Percentiles rank a stretch among this genome's conserved stretches.
Conservation (phyloP, 2,113 vertebrate species). For the Pollimyrus isidori region DNA sequence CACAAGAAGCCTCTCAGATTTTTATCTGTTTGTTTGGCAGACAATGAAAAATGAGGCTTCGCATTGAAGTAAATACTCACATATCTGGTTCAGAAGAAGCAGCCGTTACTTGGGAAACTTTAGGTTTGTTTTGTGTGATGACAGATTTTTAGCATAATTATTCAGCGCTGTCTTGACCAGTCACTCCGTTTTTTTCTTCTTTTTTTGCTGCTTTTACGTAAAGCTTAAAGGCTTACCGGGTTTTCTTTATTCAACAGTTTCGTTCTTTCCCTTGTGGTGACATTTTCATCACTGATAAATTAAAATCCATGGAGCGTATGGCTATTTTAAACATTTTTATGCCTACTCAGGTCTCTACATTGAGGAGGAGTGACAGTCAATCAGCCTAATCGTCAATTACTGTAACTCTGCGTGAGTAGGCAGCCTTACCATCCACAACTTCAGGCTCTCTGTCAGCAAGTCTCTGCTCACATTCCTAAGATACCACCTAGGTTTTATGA, state of each 20-base stretch:
- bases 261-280: not conserved
- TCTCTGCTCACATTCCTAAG: not conserved
- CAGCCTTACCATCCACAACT: not conserved
- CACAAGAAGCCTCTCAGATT: not conserved
- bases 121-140: not conserved
- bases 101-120: slow-evolving; percentile 8
- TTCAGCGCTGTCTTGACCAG: not conserved
- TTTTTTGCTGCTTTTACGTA: not conserved
- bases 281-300: slow-evolving; percentile 12
- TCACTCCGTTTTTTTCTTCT: not conserved
- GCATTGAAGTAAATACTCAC: slow-evolving; percentile 2
- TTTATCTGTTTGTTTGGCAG: not conserved
- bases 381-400: slow-evolving; percentile 17
- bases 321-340: slow-evolving; percentile 11
- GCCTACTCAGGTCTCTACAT: slow-evolving; percentile 7
- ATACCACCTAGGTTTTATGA: not conserved
- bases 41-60: not conserved
- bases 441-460: slow-evolving; percentile 3
- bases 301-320: slow-evolving; percentile 10
- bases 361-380: slow-evolving; percentile 9
- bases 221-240: slow-evolving; percentile 12
- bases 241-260: slow-evolving; percentile 10
- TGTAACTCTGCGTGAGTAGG: not conserved
- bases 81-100: not conserved
- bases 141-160: slow-evolving; percentile 9